Percentiles rank a stretch among this genome's conserved stretches.
phyloP scores from a whole-genome alignment of 2,113 vertebrate species.

The Macrotis lagotis region DNA sequence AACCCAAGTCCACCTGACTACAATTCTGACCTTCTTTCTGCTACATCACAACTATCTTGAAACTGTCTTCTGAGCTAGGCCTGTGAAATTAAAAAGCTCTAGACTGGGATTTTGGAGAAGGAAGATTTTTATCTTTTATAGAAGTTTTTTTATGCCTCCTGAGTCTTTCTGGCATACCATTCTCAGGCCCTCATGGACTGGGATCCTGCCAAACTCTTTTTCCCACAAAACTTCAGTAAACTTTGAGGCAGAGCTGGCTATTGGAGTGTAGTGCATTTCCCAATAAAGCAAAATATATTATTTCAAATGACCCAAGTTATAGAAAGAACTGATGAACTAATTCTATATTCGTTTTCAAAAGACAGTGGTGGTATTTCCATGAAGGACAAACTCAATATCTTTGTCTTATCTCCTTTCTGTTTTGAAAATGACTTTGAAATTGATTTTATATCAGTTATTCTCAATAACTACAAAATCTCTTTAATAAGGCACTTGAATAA shows the following conservation, averaged over 20 bases:
- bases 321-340: slow-evolving; percentile 65
- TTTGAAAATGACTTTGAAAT: slow-evolving; percentile 38
- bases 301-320: slow-evolving; percentile 49
- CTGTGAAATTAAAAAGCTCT: slow-evolving; percentile 56
- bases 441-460: slow-evolving; percentile 8
- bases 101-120: slow-evolving; percentile 56
- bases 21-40: not conserved
- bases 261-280: slow-evolving; percentile 69
- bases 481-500: slow-evolving; percentile 42
- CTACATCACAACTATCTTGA: not conserved
- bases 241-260: slow-evolving; percentile 63
- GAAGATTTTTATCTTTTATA: slow-evolving; percentile 68
- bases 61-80: slow-evolving; percentile 27
- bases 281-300: slow-evolving; percentile 66
- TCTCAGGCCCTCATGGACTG: slow-evolving; percentile 80
- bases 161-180: slow-evolving; percentile 74
- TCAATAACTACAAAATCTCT: not conserved
- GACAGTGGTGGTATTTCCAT: slow-evolving; percentile 14
- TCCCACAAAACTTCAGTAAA: slow-evolving; percentile 81
- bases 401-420: slow-evolving; percentile 41
- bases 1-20: not conserved
- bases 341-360: slow-evolving; percentile 19
- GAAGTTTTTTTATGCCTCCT: slow-evolving; percentile 53
- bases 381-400: not conserved
- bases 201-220: slow-evolving; percentile 78